phyloP scores from a whole-genome alignment of 2,113 vertebrate genomes.

The Prunella himalayana region DNA sequence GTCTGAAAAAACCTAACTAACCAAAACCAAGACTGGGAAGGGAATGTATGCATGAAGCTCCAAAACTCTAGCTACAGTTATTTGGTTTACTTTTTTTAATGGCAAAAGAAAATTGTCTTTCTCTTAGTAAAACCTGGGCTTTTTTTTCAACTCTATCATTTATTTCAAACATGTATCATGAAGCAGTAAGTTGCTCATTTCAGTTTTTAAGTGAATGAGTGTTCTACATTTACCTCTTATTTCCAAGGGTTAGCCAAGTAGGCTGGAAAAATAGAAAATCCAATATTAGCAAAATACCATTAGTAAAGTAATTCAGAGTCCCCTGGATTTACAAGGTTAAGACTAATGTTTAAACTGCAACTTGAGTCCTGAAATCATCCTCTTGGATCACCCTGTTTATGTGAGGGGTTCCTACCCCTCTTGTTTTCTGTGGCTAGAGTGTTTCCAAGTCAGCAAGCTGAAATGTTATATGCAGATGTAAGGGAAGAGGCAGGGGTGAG shows the following conservation, averaged over 20 bases:
- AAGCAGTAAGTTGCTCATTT: background rate
- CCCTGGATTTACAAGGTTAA: background rate
- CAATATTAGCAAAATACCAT: background rate
- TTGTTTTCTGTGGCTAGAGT: background rate
- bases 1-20: background rate
- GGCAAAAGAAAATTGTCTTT: background rate
- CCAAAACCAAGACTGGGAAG: background rate
- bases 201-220: background rate
- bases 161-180: background rate
- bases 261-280: background rate
- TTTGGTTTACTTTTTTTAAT: background rate
- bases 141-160: background rate
- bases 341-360: background rate
- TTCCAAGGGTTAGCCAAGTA: background rate
- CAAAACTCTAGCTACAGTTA: background rate
- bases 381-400: background rate
- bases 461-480: rapidly evolving
- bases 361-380: background rate
- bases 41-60: background rate
- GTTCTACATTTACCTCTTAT: background rate
- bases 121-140: background rate
- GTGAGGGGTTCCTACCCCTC: background rate
- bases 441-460: background rate
- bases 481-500: background rate
- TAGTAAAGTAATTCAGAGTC: background rate